phyloP scores from a whole-genome alignment of 2,797 vertebrate species.

The Podargus strigoides region DNA sequence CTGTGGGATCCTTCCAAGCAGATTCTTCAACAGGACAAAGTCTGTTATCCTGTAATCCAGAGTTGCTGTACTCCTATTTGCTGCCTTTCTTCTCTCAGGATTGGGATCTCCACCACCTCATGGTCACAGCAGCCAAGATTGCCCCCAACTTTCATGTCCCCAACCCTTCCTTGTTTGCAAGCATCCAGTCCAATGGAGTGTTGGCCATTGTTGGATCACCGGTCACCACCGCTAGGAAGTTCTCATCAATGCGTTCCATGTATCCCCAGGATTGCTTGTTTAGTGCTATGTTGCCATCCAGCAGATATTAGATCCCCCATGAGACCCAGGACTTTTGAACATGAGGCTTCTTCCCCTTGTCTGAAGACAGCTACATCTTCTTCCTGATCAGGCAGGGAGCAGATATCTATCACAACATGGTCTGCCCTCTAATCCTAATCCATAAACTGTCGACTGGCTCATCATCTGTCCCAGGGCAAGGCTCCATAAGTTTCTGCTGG shows the following conservation, averaged over 20 bases:
- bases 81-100: neutral
- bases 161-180: neutral
- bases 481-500: neutral
- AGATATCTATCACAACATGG: neutral
- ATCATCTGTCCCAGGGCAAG: neutral
- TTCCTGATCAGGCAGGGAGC: neutral
- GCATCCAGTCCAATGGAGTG: accelerated
- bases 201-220: neutral
- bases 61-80: neutral
- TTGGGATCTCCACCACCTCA: neutral
- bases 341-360: neutral
- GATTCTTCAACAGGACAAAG: neutral
- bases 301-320: neutral
- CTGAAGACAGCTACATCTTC: neutral
- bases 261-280: neutral
- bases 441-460: neutral
- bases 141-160: neutral
- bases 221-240: neutral
- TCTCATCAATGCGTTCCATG: neutral
- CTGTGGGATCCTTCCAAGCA: neutral
- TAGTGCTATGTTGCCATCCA: neutral
- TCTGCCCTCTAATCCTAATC: neutral
- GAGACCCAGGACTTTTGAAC: neutral
- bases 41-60: neutral
- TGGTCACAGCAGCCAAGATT: neutral